Base-by-base conservation (phyloP, 2,113 vertebrate species). In the Bubo scandiacus region DNA sequence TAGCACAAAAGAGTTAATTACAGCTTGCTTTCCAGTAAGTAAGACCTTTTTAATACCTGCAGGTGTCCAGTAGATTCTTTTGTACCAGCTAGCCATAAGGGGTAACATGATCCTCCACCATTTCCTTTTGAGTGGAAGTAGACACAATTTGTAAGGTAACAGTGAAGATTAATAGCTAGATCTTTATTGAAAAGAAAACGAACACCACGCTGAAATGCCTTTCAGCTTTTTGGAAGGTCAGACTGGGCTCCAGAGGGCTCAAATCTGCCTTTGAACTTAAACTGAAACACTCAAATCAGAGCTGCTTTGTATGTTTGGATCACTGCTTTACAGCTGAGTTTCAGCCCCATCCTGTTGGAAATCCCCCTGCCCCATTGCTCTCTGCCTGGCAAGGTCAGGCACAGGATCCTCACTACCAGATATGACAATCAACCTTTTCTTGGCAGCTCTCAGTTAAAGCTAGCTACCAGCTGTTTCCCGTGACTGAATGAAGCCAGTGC, bases 241-340 rank as follows among this genome's bases (percentile, higher is more conserved):
- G 34, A 89, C 40, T n/a, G 61, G 47, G 23, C 61, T 96, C 86
- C 73, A 59, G 73, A 72, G 68, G 65, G 52, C 73, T 97, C 52
- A 94, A 71, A 94, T 84, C 83, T 94, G 72, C 86, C 83, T 91
- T 88, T 85, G 65, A 84, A 75, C 52, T 93, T 59, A 55, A 63
- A 90, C 66, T 51, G 71, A 93, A 91, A 74, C 47, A 32, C 23
- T 86, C 17, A 32, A 6, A 86, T 81, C 86, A 36, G 27, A 91
- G 82, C 34, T 3, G 2, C 77, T 81, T 71, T 81, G 23, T 61
- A 10, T 40, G 30, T 84, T 84, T 81, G 83, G 36, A 81, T 83
- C 63, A 10, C 19, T 30, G 58, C 36, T 92, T n/a, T 42, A 14
- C 34, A 89, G 72, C 65, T 52, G 86, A 81, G 61, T 65, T 91